These are phyloP conservation scores for Limosa lapponica DNA, from an alignment of 2,797 vertebrate genomes.

Conservation along the genomic window DNA sequence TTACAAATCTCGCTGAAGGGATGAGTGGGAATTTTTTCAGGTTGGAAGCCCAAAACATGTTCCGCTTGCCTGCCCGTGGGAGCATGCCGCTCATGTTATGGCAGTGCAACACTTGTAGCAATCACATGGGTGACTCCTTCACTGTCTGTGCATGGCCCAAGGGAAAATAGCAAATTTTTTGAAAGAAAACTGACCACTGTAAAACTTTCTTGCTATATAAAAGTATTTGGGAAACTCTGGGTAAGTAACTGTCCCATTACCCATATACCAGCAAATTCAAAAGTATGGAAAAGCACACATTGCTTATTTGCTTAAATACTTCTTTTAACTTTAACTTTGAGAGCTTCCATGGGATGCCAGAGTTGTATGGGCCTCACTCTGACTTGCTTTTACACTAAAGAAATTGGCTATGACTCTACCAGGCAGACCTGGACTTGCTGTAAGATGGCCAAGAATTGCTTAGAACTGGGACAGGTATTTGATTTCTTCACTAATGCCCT, in stretches of 20 bases:
- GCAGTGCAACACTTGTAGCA: not conserved
- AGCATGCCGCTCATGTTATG: accelerated
- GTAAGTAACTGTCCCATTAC: not conserved
- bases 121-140: not conserved
- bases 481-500: not conserved
- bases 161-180: not conserved
- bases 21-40: not conserved
- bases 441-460: not conserved
- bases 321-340: not conserved
- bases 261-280: not conserved
- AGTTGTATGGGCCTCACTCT: not conserved
- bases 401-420: not conserved
- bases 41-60: not conserved
- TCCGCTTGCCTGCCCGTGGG: accelerated
- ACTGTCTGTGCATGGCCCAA: not conserved
- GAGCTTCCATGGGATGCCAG: not conserved
- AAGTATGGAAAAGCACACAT: not conserved
- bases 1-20: not conserved
- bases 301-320: not conserved
- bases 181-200: not conserved
- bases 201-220: not conserved
- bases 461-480: not conserved
- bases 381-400: not conserved
- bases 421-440: not conserved
- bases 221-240: not conserved